phyloP scores from a whole-genome alignment of 2,797 vertebrate species.

The Tapirus indicus region DNA sequence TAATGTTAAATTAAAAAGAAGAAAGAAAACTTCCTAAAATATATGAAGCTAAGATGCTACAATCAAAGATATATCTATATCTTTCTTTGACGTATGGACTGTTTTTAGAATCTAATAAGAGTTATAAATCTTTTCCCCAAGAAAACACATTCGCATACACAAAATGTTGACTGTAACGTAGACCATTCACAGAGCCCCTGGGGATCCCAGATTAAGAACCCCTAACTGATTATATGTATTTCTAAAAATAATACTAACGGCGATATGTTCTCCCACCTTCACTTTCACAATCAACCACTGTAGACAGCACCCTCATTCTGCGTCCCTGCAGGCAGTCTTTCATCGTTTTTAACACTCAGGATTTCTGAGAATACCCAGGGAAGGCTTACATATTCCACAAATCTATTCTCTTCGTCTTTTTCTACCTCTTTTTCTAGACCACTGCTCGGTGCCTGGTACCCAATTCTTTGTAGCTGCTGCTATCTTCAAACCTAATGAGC shows the following conservation, averaged over 20 bases:
- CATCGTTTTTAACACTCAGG: not conserved
- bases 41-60: not conserved
- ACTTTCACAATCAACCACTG: not conserved
- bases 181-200: not conserved
- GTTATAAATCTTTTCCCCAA: not conserved
- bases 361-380: not conserved
- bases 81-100: not conserved
- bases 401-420: not conserved
- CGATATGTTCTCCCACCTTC: not conserved
- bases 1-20: not conserved
- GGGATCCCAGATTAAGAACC: not conserved
- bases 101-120: not conserved
- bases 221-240: not conserved
- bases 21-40: not conserved
- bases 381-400: not conserved
- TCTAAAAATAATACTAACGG: not conserved
- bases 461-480: not conserved
- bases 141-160: not conserved
- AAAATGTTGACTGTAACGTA: not conserved
- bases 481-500: not conserved
- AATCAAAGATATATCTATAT: not conserved
- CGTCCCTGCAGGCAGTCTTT: not conserved
- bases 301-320: not conserved
- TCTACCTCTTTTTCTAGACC: not conserved
- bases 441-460: not conserved